These are phyloP conservation scores for Hippocampus zosterae DNA, from an alignment of 2,113 vertebrate genomes.

Conservation along the genomic window DNA sequence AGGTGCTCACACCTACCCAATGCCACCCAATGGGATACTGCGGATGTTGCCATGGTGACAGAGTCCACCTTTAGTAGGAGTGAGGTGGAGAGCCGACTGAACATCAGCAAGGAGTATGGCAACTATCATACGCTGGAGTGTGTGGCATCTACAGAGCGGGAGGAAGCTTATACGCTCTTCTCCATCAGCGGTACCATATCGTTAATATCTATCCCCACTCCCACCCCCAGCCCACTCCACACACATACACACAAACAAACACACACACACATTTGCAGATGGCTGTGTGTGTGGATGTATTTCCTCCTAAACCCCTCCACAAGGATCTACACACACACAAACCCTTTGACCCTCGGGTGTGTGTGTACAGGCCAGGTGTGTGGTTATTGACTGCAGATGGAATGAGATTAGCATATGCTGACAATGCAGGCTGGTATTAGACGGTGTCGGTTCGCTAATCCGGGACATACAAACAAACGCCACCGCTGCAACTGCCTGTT, in stretches of 20 bases:
- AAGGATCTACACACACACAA: slow-evolving; percentile 1
- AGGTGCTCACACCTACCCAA: slow-evolving; percentile 80
- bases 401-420: slow-evolving; percentile 65
- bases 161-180: slow-evolving; percentile 82
- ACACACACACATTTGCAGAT: slow-evolving; percentile 4
- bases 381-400: slow-evolving; percentile 54
- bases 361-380: slow-evolving; percentile 33
- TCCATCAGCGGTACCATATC: slow-evolving; percentile 76
- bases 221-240: slow-evolving; percentile 1
- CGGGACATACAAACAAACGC: slow-evolving; percentile 49
- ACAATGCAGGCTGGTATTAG: slow-evolving; percentile 61
- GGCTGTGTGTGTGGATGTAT: background rate
- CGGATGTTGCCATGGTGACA: slow-evolving; percentile 73
- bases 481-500: slow-evolving; percentile 52
- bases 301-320: background rate
- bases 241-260: slow-evolving; percentile 10
- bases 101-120: slow-evolving; percentile 73
- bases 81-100: slow-evolving; percentile 85
- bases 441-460: slow-evolving; percentile 52
- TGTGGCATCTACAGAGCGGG: slow-evolving; percentile 80
- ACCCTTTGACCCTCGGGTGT: slow-evolving; percentile 8
- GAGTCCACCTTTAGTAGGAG: slow-evolving; percentile 77
- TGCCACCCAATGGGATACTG: slow-evolving; percentile 70
- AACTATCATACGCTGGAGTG: slow-evolving; percentile 86
- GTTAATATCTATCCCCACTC: background rate